Conservation (phyloP, 2,797 vertebrate genomes). For the Octomys mimax region DNA sequence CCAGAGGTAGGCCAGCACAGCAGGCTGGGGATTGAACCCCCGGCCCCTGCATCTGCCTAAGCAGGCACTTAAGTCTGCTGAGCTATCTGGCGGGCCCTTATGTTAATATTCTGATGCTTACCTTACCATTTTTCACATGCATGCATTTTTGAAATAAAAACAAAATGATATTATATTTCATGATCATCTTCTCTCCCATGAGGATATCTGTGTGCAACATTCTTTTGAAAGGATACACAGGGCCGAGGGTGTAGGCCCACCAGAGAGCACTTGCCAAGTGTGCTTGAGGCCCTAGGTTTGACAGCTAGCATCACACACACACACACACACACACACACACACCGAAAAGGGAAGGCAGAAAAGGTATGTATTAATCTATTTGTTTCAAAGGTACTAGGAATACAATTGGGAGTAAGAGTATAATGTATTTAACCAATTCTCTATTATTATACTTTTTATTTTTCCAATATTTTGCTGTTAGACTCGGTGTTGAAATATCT, state of each 20-base stretch:
- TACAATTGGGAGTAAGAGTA: not conserved
- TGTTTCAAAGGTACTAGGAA: not conserved
- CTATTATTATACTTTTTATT: slow-evolving; percentile 13
- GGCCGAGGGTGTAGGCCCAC: not conserved
- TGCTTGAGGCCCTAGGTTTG: not conserved
- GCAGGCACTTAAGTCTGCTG: no score
- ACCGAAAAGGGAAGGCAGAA: not conserved
- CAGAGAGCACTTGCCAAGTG: no score
- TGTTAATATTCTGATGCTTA: slow-evolving; percentile 1
- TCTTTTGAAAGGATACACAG: slow-evolving; percentile 22
- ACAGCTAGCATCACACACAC: not conserved
- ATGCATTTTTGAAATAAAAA: slow-evolving; percentile 27
- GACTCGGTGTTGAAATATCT: not conserved
- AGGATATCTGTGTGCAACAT: not conserved
- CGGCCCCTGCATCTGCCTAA: no score
- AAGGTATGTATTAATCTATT: not conserved
- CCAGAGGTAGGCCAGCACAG: no score
- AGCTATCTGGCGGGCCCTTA: not conserved
- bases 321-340: not conserved
- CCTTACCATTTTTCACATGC: not conserved
- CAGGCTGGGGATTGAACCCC: no score
- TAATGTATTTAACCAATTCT: not conserved
- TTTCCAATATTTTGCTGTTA: not conserved
- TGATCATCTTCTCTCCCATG: not conserved
- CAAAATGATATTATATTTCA: not conserved